Evolutionary conservation across 2,888 invertebrate genomes (phyloP), one percentile per base, ranked within the genome.

Genomic region (Mesoligia furuncula): DNA sequence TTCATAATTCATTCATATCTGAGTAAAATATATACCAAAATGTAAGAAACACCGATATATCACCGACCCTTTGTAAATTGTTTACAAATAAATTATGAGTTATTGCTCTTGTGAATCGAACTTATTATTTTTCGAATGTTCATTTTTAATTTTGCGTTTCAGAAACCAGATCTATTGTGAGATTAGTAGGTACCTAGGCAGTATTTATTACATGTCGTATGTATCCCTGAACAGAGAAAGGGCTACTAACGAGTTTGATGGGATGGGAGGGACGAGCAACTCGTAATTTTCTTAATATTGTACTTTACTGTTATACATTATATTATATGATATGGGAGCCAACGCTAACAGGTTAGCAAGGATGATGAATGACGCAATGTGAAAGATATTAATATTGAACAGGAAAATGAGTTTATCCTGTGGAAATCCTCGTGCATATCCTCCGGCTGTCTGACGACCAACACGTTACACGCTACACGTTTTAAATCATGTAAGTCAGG

Each of bases 141-240:
- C 27, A 62, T 73, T 73, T 73, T 66, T 70, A n/a, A 71, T 64
- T 15, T 73, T 15, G 73, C 42, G 24, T 62, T 64, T 68, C 17
- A n/a, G 27, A 51, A 31, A 24, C 27, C n/a, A 54, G n/a, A n/a
- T n/a, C 13, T 78, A 54, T 84, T 67, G 36, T 65, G 4, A 66
- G 20, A 59, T 65, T 8, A 45, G 20, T 42, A 69, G 24, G 42
- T 45, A 45, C 54, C 24, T 54, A 20, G 57, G 6, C 11, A 80
- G 24, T 71, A 84, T 84, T 79, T 81, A 84, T 80, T 64, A 42
- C 36, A 27, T 11, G 39, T 62, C n/a, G 8, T 70, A 77, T 31
- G 51, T 42, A 68, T 42, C 42, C 27, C 57, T 51, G 69, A 70
- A 48, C 69, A 36, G 51, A 54, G n/a, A 66, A 79, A 76, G 36